Evolutionary conservation across 2,888 invertebrate genomes (phyloP), one percentile per base, ranked within the genome.

Genomic region (Tipula vernalis): DNA sequence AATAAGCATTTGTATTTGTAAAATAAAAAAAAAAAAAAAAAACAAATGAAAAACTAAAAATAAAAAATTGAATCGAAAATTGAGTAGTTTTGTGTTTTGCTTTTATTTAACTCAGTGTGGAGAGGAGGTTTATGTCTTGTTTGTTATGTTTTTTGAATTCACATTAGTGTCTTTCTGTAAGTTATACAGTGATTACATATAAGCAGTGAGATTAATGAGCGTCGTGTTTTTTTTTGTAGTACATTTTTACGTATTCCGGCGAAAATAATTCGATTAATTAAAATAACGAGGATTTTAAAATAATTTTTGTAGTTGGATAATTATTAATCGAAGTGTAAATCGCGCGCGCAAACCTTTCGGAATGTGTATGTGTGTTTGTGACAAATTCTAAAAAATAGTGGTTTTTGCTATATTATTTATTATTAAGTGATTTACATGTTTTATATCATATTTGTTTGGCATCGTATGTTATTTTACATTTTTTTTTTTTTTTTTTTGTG

Each of bases 91-190:
- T 71, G 71, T 71, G 71, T 71, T 71, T 71, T 71, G 71, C 28
- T 71, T 71, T 71, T 71, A 28, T 71, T 71, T 71, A 71, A 71
- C 10, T 71, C 28, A 0, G 28, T 71, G 28, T 71, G 71, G 71
- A 71, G 71, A 71, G 71, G 28, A 71, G 71, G 71, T 71, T 71
- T 10, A 71, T 28, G 71, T 28, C 28, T 71, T 71, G 71, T 71
- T 71, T 71, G 71, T 71, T 71, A 71, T 71, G 71, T 71, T 71
- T 71, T 71, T 71, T 71, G 51, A 57, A 71, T 71, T 71, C 71
- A 71, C 71, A 71, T 71, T 71, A 71, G 71, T 71, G 71, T 71
- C 71, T 71, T 71, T 71, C 71, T 71, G 71, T 71, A 71, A 71
- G 71, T 28, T 71, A 71, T 71, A 71, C 71, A 71, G 71, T 71